Percentiles rank a stretch among this genome's conserved stretches.
These are phyloP conservation scores for Scaptomyza reducta DNA, from an alignment of 2,888 invertebrate species.

Conservation along the genomic window DNA sequence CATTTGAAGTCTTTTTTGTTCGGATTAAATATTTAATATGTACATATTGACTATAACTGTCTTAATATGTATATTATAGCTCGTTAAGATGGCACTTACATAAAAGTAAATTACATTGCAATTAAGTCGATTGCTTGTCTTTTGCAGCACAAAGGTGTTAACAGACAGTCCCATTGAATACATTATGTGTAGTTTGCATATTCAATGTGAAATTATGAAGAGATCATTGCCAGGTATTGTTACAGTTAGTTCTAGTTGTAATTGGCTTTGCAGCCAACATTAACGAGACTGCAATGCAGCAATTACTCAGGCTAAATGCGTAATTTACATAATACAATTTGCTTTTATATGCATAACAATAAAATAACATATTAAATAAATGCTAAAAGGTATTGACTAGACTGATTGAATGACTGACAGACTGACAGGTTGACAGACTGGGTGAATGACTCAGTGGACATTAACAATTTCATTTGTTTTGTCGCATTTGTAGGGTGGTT, in stretches of 20 bases:
- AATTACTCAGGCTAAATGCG: slow-evolving; percentile 63
- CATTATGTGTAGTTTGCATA: neutral
- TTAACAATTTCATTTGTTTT: slow-evolving; percentile 80
- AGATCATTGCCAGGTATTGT: slow-evolving; percentile 8
- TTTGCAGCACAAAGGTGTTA: slow-evolving; percentile 13
- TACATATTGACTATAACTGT: neutral
- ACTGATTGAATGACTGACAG: slow-evolving; percentile 11
- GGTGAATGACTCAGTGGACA: slow-evolving; percentile 55
- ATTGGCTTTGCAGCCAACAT: slow-evolving; percentile 38
- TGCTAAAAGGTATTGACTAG: slow-evolving; percentile 17
- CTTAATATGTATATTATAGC: slow-evolving; percentile 8
- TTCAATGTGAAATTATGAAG: slow-evolving; percentile 15
- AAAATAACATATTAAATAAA: slow-evolving; percentile 78
- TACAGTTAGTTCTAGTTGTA: slow-evolving; percentile 16
- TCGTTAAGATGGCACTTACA: slow-evolving; percentile 18
- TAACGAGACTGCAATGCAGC: slow-evolving; percentile 44
- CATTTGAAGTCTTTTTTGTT: no score
- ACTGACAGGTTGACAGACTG: slow-evolving; percentile 9
- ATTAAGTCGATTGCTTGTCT: slow-evolving; percentile 12
- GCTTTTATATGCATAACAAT: slow-evolving; percentile 63
- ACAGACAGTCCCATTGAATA: neutral
- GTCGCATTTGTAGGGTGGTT: slow-evolving; percentile 59
- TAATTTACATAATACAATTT: slow-evolving; percentile 71
- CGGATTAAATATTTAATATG: neutral
- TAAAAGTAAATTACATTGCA: slow-evolving; percentile 6